Base-by-base conservation (phyloP, 2,888 invertebrate species). In the Altica lythri region DNA sequence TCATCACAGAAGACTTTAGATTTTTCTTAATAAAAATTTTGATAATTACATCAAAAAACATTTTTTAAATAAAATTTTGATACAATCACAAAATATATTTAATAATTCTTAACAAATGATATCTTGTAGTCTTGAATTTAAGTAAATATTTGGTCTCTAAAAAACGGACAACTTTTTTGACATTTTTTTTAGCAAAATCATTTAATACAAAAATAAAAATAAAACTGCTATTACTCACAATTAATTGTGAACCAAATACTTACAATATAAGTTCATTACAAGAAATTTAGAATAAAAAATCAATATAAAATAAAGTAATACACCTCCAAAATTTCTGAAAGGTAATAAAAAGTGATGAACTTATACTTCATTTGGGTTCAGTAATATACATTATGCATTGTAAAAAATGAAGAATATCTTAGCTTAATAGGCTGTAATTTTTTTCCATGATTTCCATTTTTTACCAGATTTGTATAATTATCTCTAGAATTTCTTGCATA, bases 101-200 rank as follows among this genome's bases (percentile, higher is more conserved):
- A n/a, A n/a, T n/a, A n/a, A n/a, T n/a, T n/a, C n/a, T n/a, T n/a
- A n/a, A n/a, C n/a, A n/a, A n/a, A n/a, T n/a, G n/a, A n/a, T n/a
- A n/a, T n/a, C n/a, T n/a, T n/a, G n/a, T n/a, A n/a, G n/a, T n/a
- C n/a, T n/a, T n/a, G n/a, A n/a, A n/a, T n/a, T n/a, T n/a, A n/a
- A n/a, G n/a, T 10, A 10, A 25, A 2, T 46, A 25, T 46, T 46
- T 25, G 30, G 14, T 32, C 42, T 40, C 18, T 49, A 49, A 49
- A 49, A 49, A 49, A 49, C 49, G 49, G 49, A 49, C 49, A 49
- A 49, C 47, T 17, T 29, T 12, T 45, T 45, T 48, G 29, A 22
- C 25, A 19, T 46, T 44, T 13, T 43, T 30, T 38, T 30, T 14
- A 49, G 42, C 40, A 49, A 37, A 46, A 40, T 40, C 10, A 22